phyloP scores from a whole-genome alignment of 1,140 invertebrate species.

The Drosophila ohnishii region DNA sequence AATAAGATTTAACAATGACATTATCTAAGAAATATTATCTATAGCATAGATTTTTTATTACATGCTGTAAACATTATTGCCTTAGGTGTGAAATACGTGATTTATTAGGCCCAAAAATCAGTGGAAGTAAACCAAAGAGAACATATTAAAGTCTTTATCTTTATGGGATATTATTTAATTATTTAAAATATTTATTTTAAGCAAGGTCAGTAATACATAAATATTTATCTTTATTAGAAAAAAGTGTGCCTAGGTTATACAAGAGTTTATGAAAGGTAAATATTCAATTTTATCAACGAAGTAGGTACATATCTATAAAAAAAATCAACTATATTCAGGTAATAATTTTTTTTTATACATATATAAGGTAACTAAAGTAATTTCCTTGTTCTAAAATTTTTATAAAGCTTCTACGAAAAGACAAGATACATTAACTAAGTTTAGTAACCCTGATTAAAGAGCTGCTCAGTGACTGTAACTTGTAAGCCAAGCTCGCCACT shows the following conservation, averaged over 20 bases:
- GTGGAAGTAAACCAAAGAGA: not conserved
- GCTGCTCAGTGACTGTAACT: conserved; percentile 17
- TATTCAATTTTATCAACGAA: not conserved
- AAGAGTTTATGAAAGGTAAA: too few species aligned
- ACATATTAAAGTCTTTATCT: not conserved
- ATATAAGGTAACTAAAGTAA: not conserved
- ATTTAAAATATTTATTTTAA: not conserved
- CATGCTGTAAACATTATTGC: not conserved
- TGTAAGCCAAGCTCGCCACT: conserved; percentile 14
- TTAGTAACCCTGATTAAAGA: conserved; percentile 3
- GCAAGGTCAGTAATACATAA: not conserved
- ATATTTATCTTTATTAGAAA: not conserved
- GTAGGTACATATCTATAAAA: too few species aligned
- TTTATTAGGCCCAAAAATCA: not conserved
- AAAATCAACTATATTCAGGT: not conserved
- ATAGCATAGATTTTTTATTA: conserved; percentile 17
- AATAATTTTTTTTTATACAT: not conserved
- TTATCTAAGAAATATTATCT: conserved; percentile 10
- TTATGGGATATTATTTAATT: not conserved
- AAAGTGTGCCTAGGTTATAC: not conserved
- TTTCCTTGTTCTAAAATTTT: not conserved
- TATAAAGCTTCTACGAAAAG: too few species aligned
- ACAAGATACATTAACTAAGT: not conserved
- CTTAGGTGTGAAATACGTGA: not conserved
- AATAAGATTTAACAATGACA: conserved; percentile 5